These are phyloP conservation scores for Sinella curviseta DNA, from an alignment of 1,140 invertebrate species.

Conservation along the genomic window DNA sequence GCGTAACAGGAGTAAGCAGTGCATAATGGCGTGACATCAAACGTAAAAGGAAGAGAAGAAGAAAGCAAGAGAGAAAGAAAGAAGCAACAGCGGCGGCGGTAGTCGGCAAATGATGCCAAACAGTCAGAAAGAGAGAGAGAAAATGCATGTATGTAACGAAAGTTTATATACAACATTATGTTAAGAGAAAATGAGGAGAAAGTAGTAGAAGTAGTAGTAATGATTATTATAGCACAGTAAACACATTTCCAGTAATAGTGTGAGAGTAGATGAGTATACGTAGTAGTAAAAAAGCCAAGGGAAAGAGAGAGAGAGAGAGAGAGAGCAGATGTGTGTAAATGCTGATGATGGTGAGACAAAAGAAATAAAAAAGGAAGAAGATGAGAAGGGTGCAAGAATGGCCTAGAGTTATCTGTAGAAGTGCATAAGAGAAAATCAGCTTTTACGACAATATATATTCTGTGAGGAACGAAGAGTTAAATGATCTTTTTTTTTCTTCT, in stretches of 20 bases:
- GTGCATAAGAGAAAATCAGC: background rate
- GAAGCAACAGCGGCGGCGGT: slow-evolving; percentile 7
- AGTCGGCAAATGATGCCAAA: background rate
- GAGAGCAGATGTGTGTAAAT: background rate
- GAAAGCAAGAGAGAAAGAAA: too few relatives aligned
- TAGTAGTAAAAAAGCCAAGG: background rate
- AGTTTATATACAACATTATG: slow-evolving; percentile 12
- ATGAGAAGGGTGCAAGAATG: too few relatives aligned
- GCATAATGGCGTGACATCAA: slow-evolving; percentile 25
- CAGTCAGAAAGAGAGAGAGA: background rate
- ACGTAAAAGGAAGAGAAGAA: background rate
- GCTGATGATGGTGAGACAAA: background rate
- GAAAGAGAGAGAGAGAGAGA: background rate
- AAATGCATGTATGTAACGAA: background rate
- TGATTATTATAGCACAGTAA: slow-evolving; percentile 12
- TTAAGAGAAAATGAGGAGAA: slow-evolving; percentile 3
- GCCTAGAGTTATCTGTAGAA: too few relatives aligned
- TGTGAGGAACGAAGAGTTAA: too few relatives aligned
- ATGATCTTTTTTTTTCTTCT: too few relatives aligned
- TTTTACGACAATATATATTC: too few relatives aligned
- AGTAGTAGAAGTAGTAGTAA: background rate
- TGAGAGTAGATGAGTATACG: too few relatives aligned
- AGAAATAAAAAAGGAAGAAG: background rate
- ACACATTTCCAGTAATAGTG: background rate
- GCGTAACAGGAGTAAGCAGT: slow-evolving; percentile 25